Base-by-base conservation (phyloP, 1,140 invertebrate genomes). In the Drosophila malerkotliana region DNA sequence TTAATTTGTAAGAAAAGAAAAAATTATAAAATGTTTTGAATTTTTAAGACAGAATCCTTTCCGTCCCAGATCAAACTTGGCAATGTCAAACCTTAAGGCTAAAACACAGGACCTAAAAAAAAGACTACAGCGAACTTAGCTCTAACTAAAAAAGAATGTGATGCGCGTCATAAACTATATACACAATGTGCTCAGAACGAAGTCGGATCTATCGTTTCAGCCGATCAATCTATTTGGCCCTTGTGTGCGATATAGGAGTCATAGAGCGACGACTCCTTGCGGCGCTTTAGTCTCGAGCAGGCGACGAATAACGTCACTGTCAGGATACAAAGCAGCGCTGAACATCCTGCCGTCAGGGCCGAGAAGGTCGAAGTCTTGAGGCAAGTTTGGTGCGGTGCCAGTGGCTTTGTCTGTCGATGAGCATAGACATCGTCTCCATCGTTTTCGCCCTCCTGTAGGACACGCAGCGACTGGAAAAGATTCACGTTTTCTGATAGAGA, bases 391-490 rank as follows among this genome's bases (percentile, higher is more conserved):
- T 94, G 93, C 0, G 93, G 93, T 54, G 78, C 37, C 21, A 84
- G 62, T 15, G 87, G 92, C 93, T 91, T 54, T 72, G 89, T 28
- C 68, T 72, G 77, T 3, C 71, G 71, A 58, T 78, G 67, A 7
- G 69, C 64, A 51, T 90, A 82, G 18, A 92, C 72, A 57, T 82
- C 90, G 73, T 95, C 94, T 2, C 95, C 94, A 47, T 96, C 95
- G 10, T 94, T 94, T 91, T 97, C 96, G 0, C 96, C 96, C 88
- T 98, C 97, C 87, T 97, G 97, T 56, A 97, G 92, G 5, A 98
- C 97, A 73, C 96, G 93, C 14, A 98, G 91, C 0, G 97, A 97
- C 92, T 98, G 97, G 92, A 97, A 98, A 10, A 98, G 93, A 83
- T 96, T 97, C 4, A 98, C 94, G 87, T 97, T 98, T 92, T 98